Evolutionary conservation across 2,888 invertebrate species (phyloP), one percentile per base, ranked within the genome.

Genomic region (Hirtodrosophila duncani): DNA sequence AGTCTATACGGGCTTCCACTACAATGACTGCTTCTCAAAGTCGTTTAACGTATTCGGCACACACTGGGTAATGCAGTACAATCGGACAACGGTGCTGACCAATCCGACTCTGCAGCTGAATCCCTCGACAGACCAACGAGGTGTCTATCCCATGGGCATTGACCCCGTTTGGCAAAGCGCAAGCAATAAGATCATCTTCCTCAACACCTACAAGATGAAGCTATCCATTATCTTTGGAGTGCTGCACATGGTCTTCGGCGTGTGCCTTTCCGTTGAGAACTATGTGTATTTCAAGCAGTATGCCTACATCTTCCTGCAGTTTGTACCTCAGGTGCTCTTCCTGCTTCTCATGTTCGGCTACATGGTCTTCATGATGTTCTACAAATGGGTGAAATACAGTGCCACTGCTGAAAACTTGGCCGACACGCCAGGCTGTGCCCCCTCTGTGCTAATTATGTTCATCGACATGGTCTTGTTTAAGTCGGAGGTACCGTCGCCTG

Each of bases 1-100:
- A 0, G 93, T 98, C 88, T 99, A 99, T 88, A 98, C 98, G 7
- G 99, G 99, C 0, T 85, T 98, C 20, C 94, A 99, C 61, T 99
- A 99, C 89, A 99, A 99, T 88, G 99, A 99, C 86, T 89, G 95
- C 31, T 99, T 98, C 89, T 96, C 98, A 11, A 98, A 97, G 85
- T 95, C 97, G 3, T 83, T 98, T 53, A 98, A 98, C 84, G 89
- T 98, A 26, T 98, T 98, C 87, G 96, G 96, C 1, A 93, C 95
- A 0, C 89, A 93, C 43, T 98, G 98, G 98, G 82, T 83, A 3
- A 87, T 89, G 36, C 88, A 88, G 67, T 91, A 90, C 79, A 89
- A 91, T 78, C 72, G 84, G 17, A 86, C 88, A 0, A 89, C 89
- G 0, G 81, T 91, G 0, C 58, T 79, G 8, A 45, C 74, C 0